Base-by-base conservation (phyloP, 1,140 invertebrate species). In the Mylabris phalerata region DNA sequence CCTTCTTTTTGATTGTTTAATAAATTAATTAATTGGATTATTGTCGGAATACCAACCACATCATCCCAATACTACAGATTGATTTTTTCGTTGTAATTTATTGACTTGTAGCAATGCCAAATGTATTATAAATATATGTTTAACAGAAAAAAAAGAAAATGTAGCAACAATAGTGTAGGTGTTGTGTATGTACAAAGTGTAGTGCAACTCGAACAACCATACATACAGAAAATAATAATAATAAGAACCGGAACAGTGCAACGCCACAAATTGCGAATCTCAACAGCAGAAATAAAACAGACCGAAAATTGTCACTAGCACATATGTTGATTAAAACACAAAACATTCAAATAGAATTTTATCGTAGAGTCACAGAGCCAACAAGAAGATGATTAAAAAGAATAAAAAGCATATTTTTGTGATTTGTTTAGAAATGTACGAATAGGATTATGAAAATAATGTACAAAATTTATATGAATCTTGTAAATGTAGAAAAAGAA, bases 381-480 rank as follows among this genome's bases (percentile, higher is more conserved):
- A 68, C 61, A 67, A 54, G 62, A 67, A 19, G 19, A 19, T 19
- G 19, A 19, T 19, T 19, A 19, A 19, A 19, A 19, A 19, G 19
- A 19, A 19, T 19, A 19, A 19, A 65, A 67, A 70, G 55, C 13
- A 64, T 74, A 74, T 74, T 74, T 74, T 73, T 74, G 72, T 74
- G 70, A 74, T 73, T 74, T 71, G 67, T 73, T 73, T 74, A 70
- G 66, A 66, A n/a, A 57, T 64, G 65, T 32, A 19, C 1, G 19
- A 19, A 19, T 69, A 68, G 57, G 62, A 60, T 60, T 65, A 68
- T 71, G 66, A 65, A 54, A 68, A 72, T 70, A 71, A 71, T 74
- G 72, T 74, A 74, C 72, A 74, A 74, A 74, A 72, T 74, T 73
- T 73, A 74, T 73, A 73, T 71, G 41, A 50, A 51, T 50, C 66